Conservation (phyloP, 2,888 invertebrate species). For the Polietes domitor region DNA sequence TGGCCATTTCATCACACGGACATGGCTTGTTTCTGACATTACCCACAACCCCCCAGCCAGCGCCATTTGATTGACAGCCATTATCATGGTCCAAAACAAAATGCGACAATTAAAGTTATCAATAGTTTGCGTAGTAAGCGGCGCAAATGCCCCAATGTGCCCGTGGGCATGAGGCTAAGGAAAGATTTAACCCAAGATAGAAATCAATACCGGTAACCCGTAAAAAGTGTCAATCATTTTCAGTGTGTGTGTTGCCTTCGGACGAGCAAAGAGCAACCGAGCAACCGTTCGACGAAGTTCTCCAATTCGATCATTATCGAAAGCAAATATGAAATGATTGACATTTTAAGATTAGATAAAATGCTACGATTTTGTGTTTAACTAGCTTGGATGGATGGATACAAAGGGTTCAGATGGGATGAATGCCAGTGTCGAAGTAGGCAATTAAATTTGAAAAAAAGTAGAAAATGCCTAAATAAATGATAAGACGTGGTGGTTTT, state of each 20-base stretch:
- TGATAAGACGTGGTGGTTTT: no score
- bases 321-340: not conserved
- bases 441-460: no score
- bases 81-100: not conserved
- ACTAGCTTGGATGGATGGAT: no score
- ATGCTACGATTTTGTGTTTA: no score
- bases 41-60: not conserved
- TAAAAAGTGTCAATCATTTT: not conserved
- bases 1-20: no score
- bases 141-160: not conserved
- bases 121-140: not conserved
- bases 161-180: not conserved
- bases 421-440: no score
- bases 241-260: no score
- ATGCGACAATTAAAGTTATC: not conserved
- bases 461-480: no score
- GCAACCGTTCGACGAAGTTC: not conserved
- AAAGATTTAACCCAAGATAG: conserved; percentile 3
- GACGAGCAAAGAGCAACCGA: no score
- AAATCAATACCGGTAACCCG: not conserved
- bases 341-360: conserved; percentile 1
- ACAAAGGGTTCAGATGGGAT: no score
- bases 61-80: not conserved
- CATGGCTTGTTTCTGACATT: not conserved
- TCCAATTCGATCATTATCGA: not conserved